Evolutionary conservation across 2,797 vertebrate species (phyloP), one percentile per base, ranked within the genome.

Genomic region (Oophaga sylvatica): DNA sequence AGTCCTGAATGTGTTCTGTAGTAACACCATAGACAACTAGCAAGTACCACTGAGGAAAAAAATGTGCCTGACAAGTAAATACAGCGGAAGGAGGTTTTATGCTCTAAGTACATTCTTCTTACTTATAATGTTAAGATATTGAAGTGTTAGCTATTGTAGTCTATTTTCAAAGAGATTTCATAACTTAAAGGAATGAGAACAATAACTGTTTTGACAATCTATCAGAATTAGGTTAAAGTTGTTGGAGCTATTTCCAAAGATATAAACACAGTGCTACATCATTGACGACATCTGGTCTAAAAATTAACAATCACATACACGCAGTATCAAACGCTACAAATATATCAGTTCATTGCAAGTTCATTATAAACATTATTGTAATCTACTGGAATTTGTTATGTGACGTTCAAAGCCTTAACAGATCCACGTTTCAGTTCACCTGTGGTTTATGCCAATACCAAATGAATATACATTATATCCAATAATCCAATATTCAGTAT

Each of bases 301-400:
- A 89, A 86, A 79, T 79, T 62, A 86, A 83, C 84, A 83, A 81
- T 86, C 71, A 68, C 83, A 86, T 22, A 59, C 41, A 60, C 77
- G 78, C 81, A 83, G 78, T 86, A 89, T 89, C 88, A 86, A 86
- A 89, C 80, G 31, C 88, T 86, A 77, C 70, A 89, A 86, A 86
- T 86, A 89, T 70, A 76, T 73, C 84, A 86, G 88, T 89, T 89
- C 88, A 89, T 73, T 83, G 88, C 80, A 86, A 89, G 88, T 89
- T 89, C 88, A 89, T 89, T 85, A 86, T 86, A 89, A 89, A 89
- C 88, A 89, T 89, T 89, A 83, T 82, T 89, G 80, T 71, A 86
- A 83, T 89, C 65, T 71, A 82, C 87, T 86, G 63, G 45, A 68
- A 85, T 68, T 73, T 75, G 71, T 16, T 35, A 78, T 70, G 70